These are phyloP conservation scores for Cyrtonyx montezumae DNA, from an alignment of 2,113 vertebrate genomes.

Conservation along the genomic window DNA sequence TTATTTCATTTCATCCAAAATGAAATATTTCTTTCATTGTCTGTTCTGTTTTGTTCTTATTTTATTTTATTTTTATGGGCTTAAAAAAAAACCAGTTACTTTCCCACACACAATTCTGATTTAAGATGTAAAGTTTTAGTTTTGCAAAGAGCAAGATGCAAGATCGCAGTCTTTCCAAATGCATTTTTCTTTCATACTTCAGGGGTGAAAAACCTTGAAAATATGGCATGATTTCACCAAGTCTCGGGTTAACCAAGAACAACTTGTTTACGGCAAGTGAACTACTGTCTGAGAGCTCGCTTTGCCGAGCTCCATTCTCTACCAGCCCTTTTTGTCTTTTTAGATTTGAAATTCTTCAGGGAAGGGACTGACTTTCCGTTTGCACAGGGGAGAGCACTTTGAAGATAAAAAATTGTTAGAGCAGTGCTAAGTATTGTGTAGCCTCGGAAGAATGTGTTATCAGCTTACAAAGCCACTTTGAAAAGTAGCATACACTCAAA, in stretches of 20 bases:
- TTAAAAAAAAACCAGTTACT: background rate
- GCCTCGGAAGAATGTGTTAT: slow-evolving; percentile 57
- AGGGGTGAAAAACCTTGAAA: background rate
- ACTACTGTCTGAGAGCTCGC: slow-evolving; percentile 26
- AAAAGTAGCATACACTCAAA: slow-evolving; percentile 66
- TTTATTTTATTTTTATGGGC: background rate
- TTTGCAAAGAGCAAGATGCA: background rate
- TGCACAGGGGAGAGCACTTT: slow-evolving; percentile 46
- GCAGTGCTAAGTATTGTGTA: slow-evolving; percentile 62
- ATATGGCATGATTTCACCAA: background rate
- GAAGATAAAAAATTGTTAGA: slow-evolving; percentile 66
- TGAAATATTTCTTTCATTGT: background rate
- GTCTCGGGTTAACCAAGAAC: slow-evolving; percentile 4
- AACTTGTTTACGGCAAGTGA: slow-evolving; percentile 38
- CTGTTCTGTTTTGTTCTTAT: background rate
- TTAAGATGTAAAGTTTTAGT: background rate
- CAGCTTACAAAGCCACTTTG: slow-evolving; percentile 67
- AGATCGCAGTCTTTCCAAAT: background rate
- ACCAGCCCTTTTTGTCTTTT: slow-evolving; percentile 53
- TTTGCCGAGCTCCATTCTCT: slow-evolving; percentile 3
- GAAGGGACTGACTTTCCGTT: slow-evolving; percentile 48
- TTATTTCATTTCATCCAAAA: slow-evolving; percentile 4
- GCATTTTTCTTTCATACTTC: background rate
- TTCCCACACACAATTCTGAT: background rate
- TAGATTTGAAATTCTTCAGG: slow-evolving; percentile 47